These are phyloP conservation scores for Cheilosia pagana DNA, from an alignment of 2,888 invertebrate genomes.

Conservation along the genomic window DNA sequence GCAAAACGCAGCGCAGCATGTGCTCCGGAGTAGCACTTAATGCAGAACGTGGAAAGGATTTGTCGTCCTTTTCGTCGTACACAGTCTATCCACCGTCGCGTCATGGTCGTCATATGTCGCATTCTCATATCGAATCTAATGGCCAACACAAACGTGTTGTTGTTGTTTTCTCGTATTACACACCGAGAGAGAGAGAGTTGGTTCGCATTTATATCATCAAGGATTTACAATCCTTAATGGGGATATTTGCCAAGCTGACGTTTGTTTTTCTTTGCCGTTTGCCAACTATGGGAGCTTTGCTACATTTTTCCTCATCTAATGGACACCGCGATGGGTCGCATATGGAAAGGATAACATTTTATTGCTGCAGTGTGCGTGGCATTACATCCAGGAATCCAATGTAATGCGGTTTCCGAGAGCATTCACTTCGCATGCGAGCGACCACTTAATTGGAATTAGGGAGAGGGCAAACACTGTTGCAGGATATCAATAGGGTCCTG, in stretches of 20 bases:
- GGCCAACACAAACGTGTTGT: slow-evolving; percentile 69
- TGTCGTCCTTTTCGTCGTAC: slow-evolving; percentile 32
- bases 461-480: slow-evolving; percentile 24
- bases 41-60: slow-evolving; percentile 71
- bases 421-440: slow-evolving; percentile 36
- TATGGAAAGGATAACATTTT: slow-evolving; percentile 72
- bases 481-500: slow-evolving; percentile 69
- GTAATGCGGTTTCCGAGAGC: slow-evolving; percentile 43
- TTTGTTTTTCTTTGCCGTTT: slow-evolving; percentile 68
- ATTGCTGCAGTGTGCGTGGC: slow-evolving; percentile 69
- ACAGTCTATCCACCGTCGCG: slow-evolving; percentile 21
- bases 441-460: slow-evolving; percentile 62
- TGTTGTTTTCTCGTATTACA: slow-evolving; percentile 59
- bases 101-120: slow-evolving; percentile 67
- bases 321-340: slow-evolving; percentile 67
- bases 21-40: slow-evolving; percentile 70
- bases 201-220: slow-evolving; percentile 73
- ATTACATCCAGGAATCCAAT: slow-evolving; percentile 46
- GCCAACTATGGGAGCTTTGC: slow-evolving; percentile 32
- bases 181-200: not conserved
- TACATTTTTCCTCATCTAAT: slow-evolving; percentile 68
- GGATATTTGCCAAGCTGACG: slow-evolving; percentile 74
- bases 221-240: slow-evolving; percentile 74
- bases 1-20: slow-evolving; percentile 73
- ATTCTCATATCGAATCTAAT: slow-evolving; percentile 74